These are phyloP conservation scores for Thaumatotibia leucotreta DNA, from an alignment of 1,140 invertebrate species.

Conservation along the genomic window DNA sequence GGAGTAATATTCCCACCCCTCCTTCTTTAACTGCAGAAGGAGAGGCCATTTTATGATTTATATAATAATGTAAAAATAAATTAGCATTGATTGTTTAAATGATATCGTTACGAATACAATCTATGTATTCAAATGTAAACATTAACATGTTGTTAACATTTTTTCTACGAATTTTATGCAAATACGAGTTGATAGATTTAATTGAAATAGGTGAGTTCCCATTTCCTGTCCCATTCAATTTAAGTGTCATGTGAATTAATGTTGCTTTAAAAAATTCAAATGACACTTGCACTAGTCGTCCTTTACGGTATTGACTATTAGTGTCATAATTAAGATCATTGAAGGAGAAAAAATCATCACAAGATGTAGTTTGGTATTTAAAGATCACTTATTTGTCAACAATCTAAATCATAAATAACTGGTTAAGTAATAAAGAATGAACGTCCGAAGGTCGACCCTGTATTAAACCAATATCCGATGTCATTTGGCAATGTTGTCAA, in stretches of 20 bases:
- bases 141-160: no score
- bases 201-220: background rate
- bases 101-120: no score
- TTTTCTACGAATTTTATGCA: no score
- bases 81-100: no score
- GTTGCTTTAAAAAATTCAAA: constrained; percentile 1
- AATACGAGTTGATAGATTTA: no score
- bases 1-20: no score
- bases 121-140: no score
- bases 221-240: background rate
- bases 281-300: background rate
- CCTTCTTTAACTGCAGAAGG: no score
- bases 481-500: constrained; percentile 16
- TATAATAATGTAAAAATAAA: no score
- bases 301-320: background rate
- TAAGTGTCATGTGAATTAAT: background rate
- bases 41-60: no score
- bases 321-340: background rate
- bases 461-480: constrained; percentile 25
- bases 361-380: constrained; percentile 1
- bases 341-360: constrained; percentile 10
- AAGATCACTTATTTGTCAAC: constrained; percentile 11
- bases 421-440: constrained; percentile 28
- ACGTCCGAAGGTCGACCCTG: constrained; percentile 24
- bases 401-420: constrained; percentile 22